Evolutionary conservation across 30 jellyfish, hydroid and myxozoan species (phyloP).

Genomic region (Mastigias papua): DNA sequence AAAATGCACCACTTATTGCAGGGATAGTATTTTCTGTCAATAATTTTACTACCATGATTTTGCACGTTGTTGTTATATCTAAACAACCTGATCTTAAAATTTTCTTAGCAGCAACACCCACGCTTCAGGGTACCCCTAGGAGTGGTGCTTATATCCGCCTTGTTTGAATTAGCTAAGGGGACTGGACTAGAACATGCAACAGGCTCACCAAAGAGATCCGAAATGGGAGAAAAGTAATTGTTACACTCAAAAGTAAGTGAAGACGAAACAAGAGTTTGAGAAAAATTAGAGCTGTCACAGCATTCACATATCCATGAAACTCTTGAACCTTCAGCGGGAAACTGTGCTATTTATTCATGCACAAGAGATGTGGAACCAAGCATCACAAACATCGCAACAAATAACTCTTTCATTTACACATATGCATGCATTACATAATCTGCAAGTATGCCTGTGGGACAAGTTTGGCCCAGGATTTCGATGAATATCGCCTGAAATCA

Average conservation of each 20-base stretch:
- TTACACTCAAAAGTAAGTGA: slow-evolving; percentile 17
- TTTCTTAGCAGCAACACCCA: slow-evolving; percentile 54
- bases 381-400: slow-evolving; percentile 40
- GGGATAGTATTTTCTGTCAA: slow-evolving; percentile 54
- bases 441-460: slow-evolving; percentile 32
- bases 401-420: slow-evolving; percentile 37
- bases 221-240: slow-evolving; percentile 28
- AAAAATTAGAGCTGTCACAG: slow-evolving; percentile 35
- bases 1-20: slow-evolving; percentile 52
- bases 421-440: slow-evolving; percentile 33
- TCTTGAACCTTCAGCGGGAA: slow-evolving; percentile 37
- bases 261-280: slow-evolving; percentile 21
- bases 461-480: slow-evolving; percentile 31
- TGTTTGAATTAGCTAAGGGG: slow-evolving; percentile 21
- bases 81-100: slow-evolving; percentile 22
- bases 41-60: slow-evolving; percentile 43
- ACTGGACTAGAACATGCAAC: slow-evolving; percentile 47
- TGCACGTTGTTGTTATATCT: slow-evolving; percentile 60
- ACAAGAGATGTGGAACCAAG: slow-evolving; percentile 41
- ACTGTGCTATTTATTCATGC: slow-evolving; percentile 14
- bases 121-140: slow-evolving; percentile 40
- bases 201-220: slow-evolving; percentile 29
- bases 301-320: slow-evolving; percentile 40
- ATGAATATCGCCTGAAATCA: slow-evolving; percentile 32
- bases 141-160: slow-evolving; percentile 6